These are phyloP conservation scores for Sialis fuliginosa DNA, from an alignment of 2,888 invertebrate species.

Conservation along the genomic window DNA sequence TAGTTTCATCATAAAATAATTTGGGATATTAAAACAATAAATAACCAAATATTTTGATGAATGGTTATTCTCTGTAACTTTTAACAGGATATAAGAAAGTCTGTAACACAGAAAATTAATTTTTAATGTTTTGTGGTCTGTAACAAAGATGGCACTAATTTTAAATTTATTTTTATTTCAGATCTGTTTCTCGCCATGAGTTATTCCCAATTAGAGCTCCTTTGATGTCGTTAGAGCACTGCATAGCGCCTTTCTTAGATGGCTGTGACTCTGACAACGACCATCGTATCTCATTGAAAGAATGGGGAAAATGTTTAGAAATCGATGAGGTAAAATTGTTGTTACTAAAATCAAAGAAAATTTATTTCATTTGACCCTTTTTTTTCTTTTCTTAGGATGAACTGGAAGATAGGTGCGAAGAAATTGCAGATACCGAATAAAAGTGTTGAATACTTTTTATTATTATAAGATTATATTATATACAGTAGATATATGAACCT, in stretches of 20 bases:
- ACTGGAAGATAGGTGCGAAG: slow-evolving; percentile 64
- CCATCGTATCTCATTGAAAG: slow-evolving; percentile 75
- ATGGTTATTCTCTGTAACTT: no score
- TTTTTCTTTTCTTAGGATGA: slow-evolving; percentile 39
- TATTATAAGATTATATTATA: background rate
- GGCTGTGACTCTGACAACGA: slow-evolving; percentile 77
- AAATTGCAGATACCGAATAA: slow-evolving; percentile 33
- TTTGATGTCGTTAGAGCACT: slow-evolving; percentile 89
- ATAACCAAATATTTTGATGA: no score
- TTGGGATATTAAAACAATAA: no score
- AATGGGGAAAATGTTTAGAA: slow-evolving; percentile 83
- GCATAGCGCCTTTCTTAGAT: slow-evolving; percentile 92
- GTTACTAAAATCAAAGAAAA: background rate
- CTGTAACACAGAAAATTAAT: no score
- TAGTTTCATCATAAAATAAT: no score
- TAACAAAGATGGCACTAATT: no score
- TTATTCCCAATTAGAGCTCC: slow-evolving; percentile 91
- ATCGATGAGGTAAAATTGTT: slow-evolving; percentile 57
- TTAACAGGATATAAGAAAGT: no score
- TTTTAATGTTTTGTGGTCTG: no score
- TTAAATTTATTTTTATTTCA: slow-evolving; percentile 19
- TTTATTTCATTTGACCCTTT: background rate
- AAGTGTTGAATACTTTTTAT: slow-evolving; percentile 1
- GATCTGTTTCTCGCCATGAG: slow-evolving; percentile 80
- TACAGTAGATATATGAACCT: background rate